Evolutionary conservation across 35 echinoderm and acorn worm genomes (phyloP), one percentile per base, ranked within the genome.

Genomic region (Apostichopus japonicus): DNA sequence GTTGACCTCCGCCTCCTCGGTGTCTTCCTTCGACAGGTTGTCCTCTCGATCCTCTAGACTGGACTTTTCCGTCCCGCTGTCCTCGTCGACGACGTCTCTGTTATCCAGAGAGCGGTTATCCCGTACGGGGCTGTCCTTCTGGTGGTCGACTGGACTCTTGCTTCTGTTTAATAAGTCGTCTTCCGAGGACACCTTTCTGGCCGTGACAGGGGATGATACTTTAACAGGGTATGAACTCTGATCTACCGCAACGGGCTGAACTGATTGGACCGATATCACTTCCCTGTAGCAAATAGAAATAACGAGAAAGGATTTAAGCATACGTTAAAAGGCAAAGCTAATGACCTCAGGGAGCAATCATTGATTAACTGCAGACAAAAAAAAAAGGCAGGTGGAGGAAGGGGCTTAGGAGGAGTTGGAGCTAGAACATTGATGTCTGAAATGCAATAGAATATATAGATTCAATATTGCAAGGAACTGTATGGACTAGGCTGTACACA

Each of bases 251-350:
- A 89, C 67, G 15, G 61, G 23, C 9, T 89, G 61, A 4, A 89
- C 86, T 72, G 65, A 5, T 54, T 57, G 33, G 56, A 89, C 86
- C 54, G 86, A 4, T 65, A 89, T 65, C 86, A 89, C 86, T 19
- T 89, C 62, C 9, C 86, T 89, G 56, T 58, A 67, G 16, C 14
- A 73, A 25, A 89, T 10, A 19, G 15, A 6, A 19, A 75, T 13
- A 65, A 7, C 6, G 27, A 87, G 63, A 25, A 44, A 44, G 33
- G 33, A 44, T 44, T 44, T 52, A 72, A 52, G 13, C 71, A 89
- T 82, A 82, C 23, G 19, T 14, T 72, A 51, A 33, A 54, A 73
- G 67, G 67, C 71, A 89, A 89, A 5, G 17, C 59, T 72, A 73
- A 10, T 22, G 59, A 84, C 54, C 81, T 57, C 63, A 84, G 81